Evolutionary conservation across 2,888 invertebrate genomes (phyloP).

Genomic region (Conops quadrifasciatus): DNA sequence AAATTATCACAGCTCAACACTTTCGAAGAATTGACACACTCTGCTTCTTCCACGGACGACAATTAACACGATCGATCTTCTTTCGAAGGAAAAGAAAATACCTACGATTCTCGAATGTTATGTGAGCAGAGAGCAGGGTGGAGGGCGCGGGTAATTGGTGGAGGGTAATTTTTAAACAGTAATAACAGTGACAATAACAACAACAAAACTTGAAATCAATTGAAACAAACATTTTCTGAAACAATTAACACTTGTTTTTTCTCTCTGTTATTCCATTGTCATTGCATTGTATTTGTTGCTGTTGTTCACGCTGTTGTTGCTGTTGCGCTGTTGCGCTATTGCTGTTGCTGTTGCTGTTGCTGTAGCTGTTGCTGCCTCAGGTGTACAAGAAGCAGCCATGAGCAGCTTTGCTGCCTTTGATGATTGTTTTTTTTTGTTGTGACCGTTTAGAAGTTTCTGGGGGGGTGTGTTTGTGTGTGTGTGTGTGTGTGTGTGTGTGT

Average conservation of each 20-base stretch:
- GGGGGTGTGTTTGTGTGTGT: background rate
- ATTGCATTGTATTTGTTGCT: background rate
- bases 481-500: conserved; percentile 12
- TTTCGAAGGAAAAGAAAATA: background rate
- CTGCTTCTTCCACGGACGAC: too few species aligned
- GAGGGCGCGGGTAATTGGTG: background rate
- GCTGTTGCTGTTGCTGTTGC: conserved; percentile 11
- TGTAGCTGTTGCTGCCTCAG: background rate
- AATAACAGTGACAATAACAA: background rate
- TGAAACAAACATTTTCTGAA: background rate
- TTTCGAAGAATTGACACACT: conserved; percentile 32
- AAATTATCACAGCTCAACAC: conserved; percentile 25
- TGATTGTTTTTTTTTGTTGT: background rate
- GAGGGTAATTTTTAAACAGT: too few species aligned
- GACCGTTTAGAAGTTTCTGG: background rate
- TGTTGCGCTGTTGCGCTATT: background rate
- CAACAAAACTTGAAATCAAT: conserved; percentile 2
- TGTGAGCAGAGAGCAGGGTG: too few species aligned
- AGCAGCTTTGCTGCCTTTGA: background rate
- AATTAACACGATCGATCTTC: background rate
- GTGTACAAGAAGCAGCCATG: background rate
- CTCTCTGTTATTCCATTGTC: background rate
- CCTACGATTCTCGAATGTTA: background rate
- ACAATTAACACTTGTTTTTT: conserved; percentile 24
- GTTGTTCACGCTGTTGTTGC: background rate